These are phyloP conservation scores for Paratrypauchen microcephalus DNA, from an alignment of 2,797 vertebrate genomes.

Conservation along the genomic window DNA sequence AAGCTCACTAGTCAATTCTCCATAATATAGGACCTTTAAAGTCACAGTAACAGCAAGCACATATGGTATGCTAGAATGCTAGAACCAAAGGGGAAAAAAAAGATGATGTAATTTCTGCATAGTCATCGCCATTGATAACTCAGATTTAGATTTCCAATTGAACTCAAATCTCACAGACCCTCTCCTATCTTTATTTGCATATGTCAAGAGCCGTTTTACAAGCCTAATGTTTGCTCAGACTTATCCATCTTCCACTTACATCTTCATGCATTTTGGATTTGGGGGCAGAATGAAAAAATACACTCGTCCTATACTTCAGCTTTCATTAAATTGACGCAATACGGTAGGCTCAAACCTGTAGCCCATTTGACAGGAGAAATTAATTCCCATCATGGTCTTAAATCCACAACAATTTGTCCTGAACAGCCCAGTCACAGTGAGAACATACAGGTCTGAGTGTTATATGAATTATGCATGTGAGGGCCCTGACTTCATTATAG, in stretches of 20 bases:
- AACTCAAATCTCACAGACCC: background rate
- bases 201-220: slow-evolving; percentile 22
- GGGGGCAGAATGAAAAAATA: slow-evolving; percentile 42
- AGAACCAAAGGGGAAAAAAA: too few species aligned
- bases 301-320: slow-evolving; percentile 25
- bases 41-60: too few species aligned
- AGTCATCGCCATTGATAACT: background rate
- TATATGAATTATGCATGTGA: slow-evolving; percentile 78
- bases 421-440: slow-evolving; percentile 62
- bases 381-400: slow-evolving; percentile 58
- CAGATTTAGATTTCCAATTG: background rate
- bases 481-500: slow-evolving; percentile 79
- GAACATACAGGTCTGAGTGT: slow-evolving; percentile 58
- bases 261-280: slow-evolving; percentile 41
- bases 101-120: background rate
- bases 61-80: too few species aligned
- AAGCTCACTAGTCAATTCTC: too few species aligned
- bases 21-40: too few species aligned
- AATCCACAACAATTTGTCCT: slow-evolving; percentile 70
- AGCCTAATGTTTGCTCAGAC: slow-evolving; percentile 35
- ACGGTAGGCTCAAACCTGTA: slow-evolving; percentile 49
- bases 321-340: slow-evolving; percentile 37
- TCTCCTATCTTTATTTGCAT: background rate
- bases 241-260: slow-evolving; percentile 30
- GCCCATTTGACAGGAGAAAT: slow-evolving; percentile 46